phyloP scores from a whole-genome alignment of 2,888 invertebrate species.

The Pheosia gnoma region DNA sequence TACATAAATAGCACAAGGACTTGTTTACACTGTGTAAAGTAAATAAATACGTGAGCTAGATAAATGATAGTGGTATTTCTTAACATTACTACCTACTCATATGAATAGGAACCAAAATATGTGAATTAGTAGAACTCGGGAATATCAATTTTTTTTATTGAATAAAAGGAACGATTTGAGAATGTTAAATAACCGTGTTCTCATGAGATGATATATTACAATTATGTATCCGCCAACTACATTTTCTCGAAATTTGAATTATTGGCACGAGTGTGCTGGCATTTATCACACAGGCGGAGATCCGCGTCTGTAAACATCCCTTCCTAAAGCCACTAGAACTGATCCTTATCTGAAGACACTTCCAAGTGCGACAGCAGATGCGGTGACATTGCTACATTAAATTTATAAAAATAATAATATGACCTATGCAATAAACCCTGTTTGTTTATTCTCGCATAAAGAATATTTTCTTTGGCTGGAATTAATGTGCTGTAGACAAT shows the following conservation, averaged over 20 bases:
- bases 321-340: conserved; percentile 19
- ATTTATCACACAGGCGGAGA: conserved; percentile 29
- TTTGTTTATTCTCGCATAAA: conserved; percentile 14
- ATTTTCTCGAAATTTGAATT: conserved; percentile 31
- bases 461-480: not conserved
- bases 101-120: no score
- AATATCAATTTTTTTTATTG: no score
- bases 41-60: no score
- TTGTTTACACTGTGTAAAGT: no score
- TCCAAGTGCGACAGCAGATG: conserved; percentile 21
- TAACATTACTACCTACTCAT: no score
- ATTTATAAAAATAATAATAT: conserved; percentile 15
- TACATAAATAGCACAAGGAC: no score
- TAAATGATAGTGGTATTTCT: no score
- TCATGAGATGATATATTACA: conserved; percentile 8
- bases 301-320: conserved; percentile 39
- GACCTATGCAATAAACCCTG: conserved; percentile 1
- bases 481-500: not conserved
- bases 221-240: conserved; percentile 23
- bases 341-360: conserved; percentile 39
- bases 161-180: no score
- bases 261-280: conserved; percentile 48
- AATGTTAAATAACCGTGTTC: not conserved
- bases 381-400: conserved; percentile 26
- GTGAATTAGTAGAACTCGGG: no score